A percentile compares a stretch with the other conserved stretches of the same genome.
Evolutionary conservation across 2,888 invertebrate genomes (phyloP).

Genomic region (Cephus pygmeus): DNA sequence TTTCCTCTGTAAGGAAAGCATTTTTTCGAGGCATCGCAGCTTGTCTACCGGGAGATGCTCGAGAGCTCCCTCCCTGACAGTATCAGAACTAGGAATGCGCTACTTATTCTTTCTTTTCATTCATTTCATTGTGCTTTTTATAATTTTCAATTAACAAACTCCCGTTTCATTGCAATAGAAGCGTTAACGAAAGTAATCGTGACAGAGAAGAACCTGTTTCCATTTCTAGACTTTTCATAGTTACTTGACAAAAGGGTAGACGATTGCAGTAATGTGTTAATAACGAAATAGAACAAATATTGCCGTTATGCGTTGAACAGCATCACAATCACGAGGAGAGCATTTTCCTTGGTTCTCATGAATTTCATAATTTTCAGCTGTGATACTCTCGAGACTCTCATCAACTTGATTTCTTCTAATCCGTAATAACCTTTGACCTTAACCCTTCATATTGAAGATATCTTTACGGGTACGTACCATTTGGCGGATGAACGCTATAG

Average conservation of each 20-base stretch:
- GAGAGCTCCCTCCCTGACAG: conserved; percentile 1
- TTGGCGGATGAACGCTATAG: not conserved
- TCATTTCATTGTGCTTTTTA: not conserved
- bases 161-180: not conserved
- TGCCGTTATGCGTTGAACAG: not conserved
- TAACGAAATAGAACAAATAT: not conserved
- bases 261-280: not conserved
- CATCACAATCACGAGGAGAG: conserved; percentile 23
- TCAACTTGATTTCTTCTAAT: not conserved
- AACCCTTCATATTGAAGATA: not conserved
- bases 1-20: conserved; percentile 10
- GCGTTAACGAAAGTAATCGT: not conserved
- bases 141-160: not conserved
- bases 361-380: conserved; percentile 4
- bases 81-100: not conserved
- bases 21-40: conserved; percentile 2
- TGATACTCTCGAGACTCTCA: not conserved
- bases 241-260: not conserved
- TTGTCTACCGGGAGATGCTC: not conserved
- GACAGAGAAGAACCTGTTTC: not conserved
- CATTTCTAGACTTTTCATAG: not conserved
- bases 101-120: not conserved
- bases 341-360: conserved; percentile 31
- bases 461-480: not conserved
- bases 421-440: not conserved